Evolutionary conservation across 2,113 vertebrate species (phyloP).

Genomic region (Bolborhynchus lineola): DNA sequence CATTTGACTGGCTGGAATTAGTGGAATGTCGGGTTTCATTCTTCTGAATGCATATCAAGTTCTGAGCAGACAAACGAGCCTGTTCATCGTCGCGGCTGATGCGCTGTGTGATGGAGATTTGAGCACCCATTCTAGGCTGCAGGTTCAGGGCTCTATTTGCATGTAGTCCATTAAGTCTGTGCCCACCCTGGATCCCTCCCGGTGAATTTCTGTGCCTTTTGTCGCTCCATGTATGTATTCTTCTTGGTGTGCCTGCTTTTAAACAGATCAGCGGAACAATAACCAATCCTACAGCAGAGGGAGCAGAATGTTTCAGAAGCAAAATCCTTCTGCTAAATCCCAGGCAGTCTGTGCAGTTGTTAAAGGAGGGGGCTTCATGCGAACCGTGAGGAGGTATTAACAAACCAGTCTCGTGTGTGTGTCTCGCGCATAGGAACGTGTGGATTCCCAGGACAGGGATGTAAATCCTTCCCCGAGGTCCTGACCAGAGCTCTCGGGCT

Average conservation of each 20-base stretch:
- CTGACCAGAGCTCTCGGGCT: neutral
- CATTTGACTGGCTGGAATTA: neutral
- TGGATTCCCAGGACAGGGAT: neutral
- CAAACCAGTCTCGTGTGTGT: neutral
- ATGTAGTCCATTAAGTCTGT: constrained; percentile 4
- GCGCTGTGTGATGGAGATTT: neutral
- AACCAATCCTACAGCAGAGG: constrained; percentile 25
- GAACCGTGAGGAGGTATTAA: neutral
- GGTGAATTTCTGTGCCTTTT: constrained; percentile 63
- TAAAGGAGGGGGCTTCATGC: neutral
- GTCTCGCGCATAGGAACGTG: neutral
- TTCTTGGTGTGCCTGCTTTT: constrained; percentile 49
- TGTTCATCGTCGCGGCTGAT: constrained; percentile 21
- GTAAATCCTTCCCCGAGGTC: neutral
- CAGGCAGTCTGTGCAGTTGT: neutral
- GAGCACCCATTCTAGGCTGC: neutral
- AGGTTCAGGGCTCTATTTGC: constrained; percentile 48
- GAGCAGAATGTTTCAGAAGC: neutral
- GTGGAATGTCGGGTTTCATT: neutral
- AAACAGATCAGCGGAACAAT: neutral
- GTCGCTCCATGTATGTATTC: constrained; percentile 58
- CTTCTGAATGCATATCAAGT: neutral
- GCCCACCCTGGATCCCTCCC: constrained; percentile 24
- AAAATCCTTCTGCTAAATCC: neutral
- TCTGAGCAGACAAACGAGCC: constrained; percentile 36